Evolutionary conservation across 2,888 invertebrate species (phyloP).

Genomic region (Sericinus montela): DNA sequence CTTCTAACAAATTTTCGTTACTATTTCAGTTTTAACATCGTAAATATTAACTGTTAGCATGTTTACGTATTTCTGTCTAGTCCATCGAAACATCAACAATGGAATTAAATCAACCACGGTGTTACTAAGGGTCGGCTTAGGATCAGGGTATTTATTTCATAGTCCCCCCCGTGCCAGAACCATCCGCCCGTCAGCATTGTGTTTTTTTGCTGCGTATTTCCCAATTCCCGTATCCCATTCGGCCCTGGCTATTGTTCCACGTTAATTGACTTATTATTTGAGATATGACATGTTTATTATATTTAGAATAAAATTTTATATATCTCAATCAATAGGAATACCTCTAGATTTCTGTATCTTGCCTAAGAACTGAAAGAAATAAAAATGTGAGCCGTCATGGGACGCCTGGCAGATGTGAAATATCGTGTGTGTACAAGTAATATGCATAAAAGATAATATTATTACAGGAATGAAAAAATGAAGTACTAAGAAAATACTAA

Average conservation of each 20-base stretch:
- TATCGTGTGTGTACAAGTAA: too few relatives aligned
- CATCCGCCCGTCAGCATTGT: slow-evolving; percentile 43
- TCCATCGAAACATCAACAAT: slow-evolving; percentile 60
- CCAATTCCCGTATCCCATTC: slow-evolving; percentile 40
- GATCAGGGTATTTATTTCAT: slow-evolving; percentile 55
- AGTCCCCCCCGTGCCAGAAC: slow-evolving; percentile 38
- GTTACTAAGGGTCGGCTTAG: slow-evolving; percentile 52
- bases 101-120: slow-evolving; percentile 64
- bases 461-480: too few relatives aligned
- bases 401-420: too few relatives aligned
- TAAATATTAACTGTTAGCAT: slow-evolving; percentile 17
- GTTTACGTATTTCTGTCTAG: slow-evolving; percentile 57
- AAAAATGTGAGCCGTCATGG: too few relatives aligned
- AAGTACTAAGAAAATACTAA: too few relatives aligned
- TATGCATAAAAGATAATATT: too few relatives aligned
- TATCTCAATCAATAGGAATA: slow-evolving; percentile 19
- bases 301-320: slow-evolving; percentile 43
- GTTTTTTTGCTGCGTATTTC: slow-evolving; percentile 48
- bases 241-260: slow-evolving; percentile 55
- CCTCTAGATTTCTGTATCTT: too few relatives aligned
- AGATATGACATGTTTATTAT: slow-evolving; percentile 55
- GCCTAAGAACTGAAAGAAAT: too few relatives aligned
- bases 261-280: slow-evolving; percentile 76
- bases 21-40: too few relatives aligned
- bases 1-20: too few relatives aligned